Base-by-base conservation (phyloP, 1,140 invertebrate genomes). In the Lepidurus arcticus region DNA sequence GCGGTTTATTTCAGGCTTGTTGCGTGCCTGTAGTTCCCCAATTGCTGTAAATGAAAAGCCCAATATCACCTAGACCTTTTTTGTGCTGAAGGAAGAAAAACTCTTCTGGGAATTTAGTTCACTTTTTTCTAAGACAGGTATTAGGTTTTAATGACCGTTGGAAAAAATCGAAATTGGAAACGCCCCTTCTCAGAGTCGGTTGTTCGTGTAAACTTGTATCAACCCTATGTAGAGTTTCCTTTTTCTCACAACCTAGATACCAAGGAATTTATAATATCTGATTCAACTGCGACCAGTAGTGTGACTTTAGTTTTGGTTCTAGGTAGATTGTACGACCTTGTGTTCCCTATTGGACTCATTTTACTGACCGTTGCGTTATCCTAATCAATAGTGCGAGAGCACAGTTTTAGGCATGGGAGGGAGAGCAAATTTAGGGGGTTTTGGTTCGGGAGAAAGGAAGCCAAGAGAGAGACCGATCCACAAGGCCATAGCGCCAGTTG, bases 401-500 rank as follows among this genome's bases (percentile, higher is more conserved):
- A 16, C 53, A 13, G 2, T 34, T 34, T 34, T 34, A 16, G 53
- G 16, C 16, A 65, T 65, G 53, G 53, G 53, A 65, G 53, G 21
- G 53, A 21, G 16, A 65, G 21, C 9, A 65, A n/a, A 13, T 7
- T 11, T 65, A 65, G 53, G 13, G 53, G 53, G 53, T 13, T 65
- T 65, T 21, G 53, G 6, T n/a, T 16, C 53, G 53, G 13, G 53
- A 16, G 53, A 65, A 65, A 21, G 53, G 6, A 65, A 65, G 53
- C 53, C 13, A 65, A 65, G 21, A 65, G 53, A 13, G 21, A 65
- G 16, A 7, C 53, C 34, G 34, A 34, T 34, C 34, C 16, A 7
- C 53, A 65, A 65, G 53, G 53, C 53, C 53, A 65, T 65, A n/a
- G 53, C 53, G 53, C 53, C 53, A 65, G 53, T n/a, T 65, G 53